Percentiles rank a stretch among this genome's conserved stretches.
phyloP scores from a whole-genome alignment of 53 echinoderm and acorn worm species.

The Holothuria scabra region DNA sequence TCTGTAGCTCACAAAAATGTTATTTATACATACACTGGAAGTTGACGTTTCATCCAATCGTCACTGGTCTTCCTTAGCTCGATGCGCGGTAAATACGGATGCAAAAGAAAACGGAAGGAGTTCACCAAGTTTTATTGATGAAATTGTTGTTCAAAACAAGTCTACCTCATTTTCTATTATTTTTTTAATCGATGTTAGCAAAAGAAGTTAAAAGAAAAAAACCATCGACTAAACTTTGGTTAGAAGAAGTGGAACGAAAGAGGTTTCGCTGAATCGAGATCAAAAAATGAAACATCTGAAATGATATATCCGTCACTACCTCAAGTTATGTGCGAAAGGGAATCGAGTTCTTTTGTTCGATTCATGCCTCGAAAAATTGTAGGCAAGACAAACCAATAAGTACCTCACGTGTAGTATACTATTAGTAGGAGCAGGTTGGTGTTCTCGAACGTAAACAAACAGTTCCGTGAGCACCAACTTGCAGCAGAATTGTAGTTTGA shows the following conservation, averaged over 20 bases:
- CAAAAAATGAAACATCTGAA: constrained; percentile 10
- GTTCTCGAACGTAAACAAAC: constrained; percentile 21
- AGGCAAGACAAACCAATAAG: constrained; percentile 48
- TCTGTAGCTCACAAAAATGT: too few relatives aligned
- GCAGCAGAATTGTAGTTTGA: constrained; percentile 49
- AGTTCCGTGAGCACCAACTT: constrained; percentile 19
- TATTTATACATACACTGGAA: too few relatives aligned
- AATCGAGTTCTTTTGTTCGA: constrained; percentile 6
- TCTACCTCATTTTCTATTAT: constrained; percentile 45
- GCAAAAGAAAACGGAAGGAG: constrained; percentile 36
- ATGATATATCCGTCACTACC: constrained; percentile 44
- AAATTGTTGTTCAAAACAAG: constrained; percentile 54
- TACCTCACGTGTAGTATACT: constrained; percentile 51
- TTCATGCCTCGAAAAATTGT: constrained; percentile 32
- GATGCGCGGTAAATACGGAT: constrained; percentile 42
- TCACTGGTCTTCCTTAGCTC: constrained; percentile 30
- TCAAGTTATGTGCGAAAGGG: constrained; percentile 50
- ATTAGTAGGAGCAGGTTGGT: constrained; percentile 39
- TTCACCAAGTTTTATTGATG: constrained; percentile 52
- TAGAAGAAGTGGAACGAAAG: constrained; percentile 26
- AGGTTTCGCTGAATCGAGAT: constrained; percentile 2
- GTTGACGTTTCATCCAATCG: too few relatives aligned
- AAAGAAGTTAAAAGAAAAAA: neutral
- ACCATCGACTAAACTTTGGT: constrained; percentile 37
- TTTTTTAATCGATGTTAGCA: constrained; percentile 50